These are phyloP conservation scores for Aricia agestis DNA, from an alignment of 1,140 invertebrate genomes.

Conservation along the genomic window DNA sequence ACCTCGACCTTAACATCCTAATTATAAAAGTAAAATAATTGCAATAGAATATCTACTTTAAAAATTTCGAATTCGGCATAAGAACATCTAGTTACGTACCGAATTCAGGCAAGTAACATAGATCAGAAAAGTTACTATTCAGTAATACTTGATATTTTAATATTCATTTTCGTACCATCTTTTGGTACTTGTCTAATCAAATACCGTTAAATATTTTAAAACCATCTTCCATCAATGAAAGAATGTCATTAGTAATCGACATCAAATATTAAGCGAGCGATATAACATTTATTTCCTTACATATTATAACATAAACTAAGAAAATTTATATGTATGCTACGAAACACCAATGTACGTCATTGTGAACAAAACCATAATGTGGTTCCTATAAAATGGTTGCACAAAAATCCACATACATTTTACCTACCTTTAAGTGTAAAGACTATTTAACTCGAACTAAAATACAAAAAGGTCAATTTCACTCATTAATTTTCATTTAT, in stretches of 20 bases:
- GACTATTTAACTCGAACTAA: background rate
- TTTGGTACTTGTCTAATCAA: too few relatives aligned
- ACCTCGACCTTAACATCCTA: too few relatives aligned
- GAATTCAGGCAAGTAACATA: background rate
- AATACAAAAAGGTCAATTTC: slow-evolving; percentile 15
- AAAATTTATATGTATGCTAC: too few relatives aligned
- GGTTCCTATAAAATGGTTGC: slow-evolving; percentile 21
- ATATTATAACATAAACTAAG: too few relatives aligned
- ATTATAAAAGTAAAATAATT: background rate
- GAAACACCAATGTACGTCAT: slow-evolving; percentile 2
- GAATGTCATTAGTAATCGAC: too few relatives aligned
- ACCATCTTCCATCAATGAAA: too few relatives aligned
- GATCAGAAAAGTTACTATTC: background rate
- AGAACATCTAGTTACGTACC: too few relatives aligned
- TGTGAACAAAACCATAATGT: slow-evolving; percentile 17
- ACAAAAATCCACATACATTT: slow-evolving; percentile 17
- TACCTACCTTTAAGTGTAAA: background rate
- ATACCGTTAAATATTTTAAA: too few relatives aligned
- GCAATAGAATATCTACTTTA: background rate
- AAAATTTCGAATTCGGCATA: background rate
- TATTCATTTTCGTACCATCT: too few relatives aligned
- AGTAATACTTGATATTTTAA: background rate
- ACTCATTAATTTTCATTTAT: slow-evolving; percentile 6
- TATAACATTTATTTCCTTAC: too few relatives aligned
- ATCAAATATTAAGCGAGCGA: too few relatives aligned